Evolutionary conservation across 1,140 invertebrate genomes (phyloP).

Genomic region (Drosophila dunni): DNA sequence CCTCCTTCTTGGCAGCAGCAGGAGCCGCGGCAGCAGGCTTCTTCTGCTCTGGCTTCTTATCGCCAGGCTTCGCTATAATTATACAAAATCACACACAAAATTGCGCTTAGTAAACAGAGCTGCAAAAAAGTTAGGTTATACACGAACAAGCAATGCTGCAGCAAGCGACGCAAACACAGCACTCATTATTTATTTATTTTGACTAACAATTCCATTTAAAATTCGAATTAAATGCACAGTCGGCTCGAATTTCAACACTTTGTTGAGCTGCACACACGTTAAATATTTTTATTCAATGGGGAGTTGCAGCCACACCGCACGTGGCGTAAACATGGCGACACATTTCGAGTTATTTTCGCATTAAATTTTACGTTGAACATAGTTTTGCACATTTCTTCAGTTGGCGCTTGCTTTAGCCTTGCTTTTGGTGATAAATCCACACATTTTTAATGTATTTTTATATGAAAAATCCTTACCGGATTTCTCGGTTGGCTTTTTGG

Average conservation of each 20-base stretch:
- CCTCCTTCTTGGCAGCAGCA: slow-evolving; percentile 84
- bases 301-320: slow-evolving; percentile 57
- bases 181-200: not conserved
- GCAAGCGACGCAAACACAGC: slow-evolving; percentile 8
- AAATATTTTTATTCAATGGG: slow-evolving; percentile 1
- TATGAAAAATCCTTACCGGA: slow-evolving; percentile 86
- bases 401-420: slow-evolving; percentile 40
- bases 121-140: slow-evolving; percentile 60
- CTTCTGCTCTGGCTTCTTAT: slow-evolving; percentile 84
- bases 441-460: slow-evolving; percentile 62
- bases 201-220: slow-evolving; percentile 9
- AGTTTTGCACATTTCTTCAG: slow-evolving; percentile 15
- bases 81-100: slow-evolving; percentile 21
- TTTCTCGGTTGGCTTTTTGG: slow-evolving; percentile 88
- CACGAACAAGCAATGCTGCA: slow-evolving; percentile 49
- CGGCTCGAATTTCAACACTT: not conserved
- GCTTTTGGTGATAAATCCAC: slow-evolving; percentile 45
- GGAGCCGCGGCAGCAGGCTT: slow-evolving; percentile 78
- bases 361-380: slow-evolving; percentile 38
- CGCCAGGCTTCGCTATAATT: slow-evolving; percentile 79
- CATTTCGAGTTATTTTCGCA: slow-evolving; percentile 36
- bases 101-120: slow-evolving; percentile 60
- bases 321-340: slow-evolving; percentile 54
- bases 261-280: not conserved
- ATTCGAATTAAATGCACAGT: not conserved